Base-by-base conservation (phyloP, 2,888 invertebrate genomes). In the Empis stercorea region DNA sequence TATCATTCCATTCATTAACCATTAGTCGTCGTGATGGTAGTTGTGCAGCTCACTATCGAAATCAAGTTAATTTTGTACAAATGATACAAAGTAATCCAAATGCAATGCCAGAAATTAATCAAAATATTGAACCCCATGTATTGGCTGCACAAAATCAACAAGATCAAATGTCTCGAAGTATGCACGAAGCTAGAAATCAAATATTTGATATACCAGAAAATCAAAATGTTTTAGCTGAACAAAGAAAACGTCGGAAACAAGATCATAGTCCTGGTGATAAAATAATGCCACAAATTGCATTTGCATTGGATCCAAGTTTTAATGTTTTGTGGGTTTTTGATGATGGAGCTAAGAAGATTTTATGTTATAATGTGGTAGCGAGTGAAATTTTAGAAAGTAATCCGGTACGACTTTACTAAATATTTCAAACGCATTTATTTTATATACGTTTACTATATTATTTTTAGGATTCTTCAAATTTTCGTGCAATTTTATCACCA, bases 311-410 rank as follows among this genome's bases (percentile, higher is more conserved):
- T 71, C 91, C 94, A 1, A 74, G 86, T 45, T 94, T 93, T 68
- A 91, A 95, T 68, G 84, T 94, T 0, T 72, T 97, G 2, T 97
- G 96, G 96, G 86, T 89, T 56, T 96, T 83, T 57, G 79, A 84
- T 63, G 80, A 83, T 0, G 71, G 76, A 27, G 80, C 59, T 2
- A 62, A 61, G 30, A 68, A 71, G 43, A 64, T 76, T 32, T 73
- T 91, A 57, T 87, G 88, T 60, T 89, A 85, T 68, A 93, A 92
- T 65, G 82, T 91, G 6, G 75, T 91, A 43, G 83, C 84, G 0
- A 81, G 84, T 45, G 89, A 92, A 61, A 78, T 75, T 1, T 48
- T 57, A 10, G 60, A 61, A 10, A 54, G 54, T 44, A 60, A 58
- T 52, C 52, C 51, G 52, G 68, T 67, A 59, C n/a, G n/a, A n/a